Percentiles rank a stretch among this genome's conserved stretches.
Conservation (phyloP, 1,140 invertebrate species). For the Hycleus cichorii region DNA sequence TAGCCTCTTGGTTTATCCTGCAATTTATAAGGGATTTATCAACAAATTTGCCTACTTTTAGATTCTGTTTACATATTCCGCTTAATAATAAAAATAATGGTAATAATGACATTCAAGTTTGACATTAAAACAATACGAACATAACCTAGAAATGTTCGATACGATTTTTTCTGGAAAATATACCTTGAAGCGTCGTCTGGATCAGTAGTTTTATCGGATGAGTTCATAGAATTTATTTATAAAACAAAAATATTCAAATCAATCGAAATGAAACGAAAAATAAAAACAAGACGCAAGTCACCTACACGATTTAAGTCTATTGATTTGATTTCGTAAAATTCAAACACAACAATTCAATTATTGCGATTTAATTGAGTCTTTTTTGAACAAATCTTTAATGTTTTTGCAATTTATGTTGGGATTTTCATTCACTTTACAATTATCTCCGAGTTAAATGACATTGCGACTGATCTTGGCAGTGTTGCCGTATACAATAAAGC, state of each 20-base stretch:
- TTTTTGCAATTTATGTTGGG: too few species aligned
- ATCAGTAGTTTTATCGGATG: constrained; percentile 28
- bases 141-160: constrained; percentile 22
- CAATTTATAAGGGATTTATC: neutral
- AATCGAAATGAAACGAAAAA: neutral
- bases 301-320: too few species aligned
- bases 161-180: neutral
- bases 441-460: too few species aligned
- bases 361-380: too few species aligned
- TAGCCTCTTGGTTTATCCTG: constrained; percentile 38
- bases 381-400: too few species aligned
- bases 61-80: constrained; percentile 1
- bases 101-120: constrained; percentile 32
- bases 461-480: too few species aligned
- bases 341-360: too few species aligned
- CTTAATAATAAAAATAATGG: constrained; percentile 13
- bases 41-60: constrained; percentile 2
- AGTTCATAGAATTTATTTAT: constrained; percentile 37
- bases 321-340: too few species aligned
- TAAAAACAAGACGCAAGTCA: neutral
- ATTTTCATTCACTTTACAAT: too few species aligned
- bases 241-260: constrained; percentile 9
- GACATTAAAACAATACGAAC: constrained; percentile 20
- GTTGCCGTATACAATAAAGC: too few species aligned
- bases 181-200: constrained; percentile 41